Evolutionary conservation across 2,113 vertebrate species (phyloP), one percentile per base, ranked within the genome.

Genomic region (Tragelaphus strepsiceros): DNA sequence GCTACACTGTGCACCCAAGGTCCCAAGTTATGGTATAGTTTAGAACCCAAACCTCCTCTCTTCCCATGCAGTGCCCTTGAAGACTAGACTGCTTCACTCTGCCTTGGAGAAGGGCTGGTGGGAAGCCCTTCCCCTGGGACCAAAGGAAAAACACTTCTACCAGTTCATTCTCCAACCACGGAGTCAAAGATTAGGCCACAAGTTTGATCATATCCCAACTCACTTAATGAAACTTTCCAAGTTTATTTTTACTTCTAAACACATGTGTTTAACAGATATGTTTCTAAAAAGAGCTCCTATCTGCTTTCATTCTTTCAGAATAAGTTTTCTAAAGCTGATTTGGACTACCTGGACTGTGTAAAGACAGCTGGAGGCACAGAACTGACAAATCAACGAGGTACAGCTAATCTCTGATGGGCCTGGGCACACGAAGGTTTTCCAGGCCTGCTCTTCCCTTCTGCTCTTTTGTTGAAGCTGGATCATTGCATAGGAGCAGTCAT

Each of bases 221-320:
- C 39, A 88, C 94, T 53, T 26, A 15, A 32, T 6, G 5, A 35
- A 84, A 82, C 3, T 91, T 71, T 51, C 67, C 49, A 93, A 74
- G 62, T 87, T 94, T 92, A 62, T 62, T 94, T 92, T 88, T 53
- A 82, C 32, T 91, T 93, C n/a, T 59, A 91, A 95, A 53, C 51
- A n/a, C 39, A 28, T 2, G 58, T 32, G 26, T 86, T 96, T 74
- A 54, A 49, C 89, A 80, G 21, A 64, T 58, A 14, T 22, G 12
- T 84, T 78, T 43, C 59, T 77, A 81, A 90, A 96, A 87, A 90
- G 85, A 82, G 35, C 16, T 91, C 54, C 8, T 62, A 56, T 58
- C 59, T 91, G 49, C 56, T 94, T 59, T 43, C 51, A 22, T 28
- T 46, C 51, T 88, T 87, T 67, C 39, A 56, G 39, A 90, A 24